Percentiles rank a stretch among this genome's conserved stretches.
phyloP scores from a whole-genome alignment of 2,888 invertebrate species.

The Netelia melanura region DNA sequence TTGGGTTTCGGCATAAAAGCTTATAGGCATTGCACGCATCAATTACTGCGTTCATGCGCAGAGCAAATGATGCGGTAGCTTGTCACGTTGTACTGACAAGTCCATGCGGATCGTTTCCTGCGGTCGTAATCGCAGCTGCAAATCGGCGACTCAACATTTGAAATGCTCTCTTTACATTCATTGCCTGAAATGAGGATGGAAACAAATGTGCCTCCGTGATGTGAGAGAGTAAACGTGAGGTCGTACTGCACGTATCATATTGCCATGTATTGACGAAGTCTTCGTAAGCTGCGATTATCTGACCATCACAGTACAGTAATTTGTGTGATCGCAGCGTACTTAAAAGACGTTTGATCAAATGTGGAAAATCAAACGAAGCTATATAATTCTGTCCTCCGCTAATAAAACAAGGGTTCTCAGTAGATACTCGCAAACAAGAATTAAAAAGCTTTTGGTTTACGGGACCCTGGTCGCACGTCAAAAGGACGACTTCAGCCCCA shows the following conservation, averaged over 20 bases:
- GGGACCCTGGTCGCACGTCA: no score
- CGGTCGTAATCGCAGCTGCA: conserved; percentile 53
- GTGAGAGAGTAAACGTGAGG: conserved; percentile 54
- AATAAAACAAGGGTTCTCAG: no score
- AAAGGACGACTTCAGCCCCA: no score
- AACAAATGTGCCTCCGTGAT: conserved; percentile 55
- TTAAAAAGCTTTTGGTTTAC: no score
- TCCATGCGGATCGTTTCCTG: conserved; percentile 32
- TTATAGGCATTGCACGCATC: conserved; percentile 31
- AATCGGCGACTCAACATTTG: conserved; percentile 60
- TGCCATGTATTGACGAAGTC: conserved; percentile 58
- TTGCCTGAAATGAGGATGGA: conserved; percentile 58
- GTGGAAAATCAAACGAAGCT: background rate
- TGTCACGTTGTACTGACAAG: conserved; percentile 48
- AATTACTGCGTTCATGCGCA: conserved; percentile 38
- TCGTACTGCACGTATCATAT: conserved; percentile 21
- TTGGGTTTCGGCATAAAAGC: background rate
- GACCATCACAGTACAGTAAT: conserved; percentile 44
- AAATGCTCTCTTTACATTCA: conserved; percentile 68
- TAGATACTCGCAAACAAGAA: no score
- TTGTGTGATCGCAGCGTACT: conserved; percentile 29
- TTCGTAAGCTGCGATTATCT: conserved; percentile 41
- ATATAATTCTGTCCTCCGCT: no score
- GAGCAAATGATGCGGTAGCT: conserved; percentile 56
- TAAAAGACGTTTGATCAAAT: conserved; percentile 57